A percentile compares a stretch with the other conserved stretches of the same genome.
phyloP scores from a whole-genome alignment of 2,113 vertebrate genomes.

The Speoplatyrhinus poulsoni region DNA sequence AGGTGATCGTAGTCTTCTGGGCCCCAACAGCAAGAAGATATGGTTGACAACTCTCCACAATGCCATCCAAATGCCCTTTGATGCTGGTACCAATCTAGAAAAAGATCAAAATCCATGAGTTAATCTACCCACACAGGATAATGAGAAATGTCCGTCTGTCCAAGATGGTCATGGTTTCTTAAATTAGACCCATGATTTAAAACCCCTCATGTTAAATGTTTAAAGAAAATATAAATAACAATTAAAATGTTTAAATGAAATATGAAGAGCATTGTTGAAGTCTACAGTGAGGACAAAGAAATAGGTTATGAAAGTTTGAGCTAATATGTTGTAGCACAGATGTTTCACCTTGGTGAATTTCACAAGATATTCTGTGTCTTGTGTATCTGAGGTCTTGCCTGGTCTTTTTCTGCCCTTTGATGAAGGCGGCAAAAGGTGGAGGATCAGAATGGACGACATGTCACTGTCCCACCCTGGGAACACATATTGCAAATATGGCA shows the following conservation, averaged over 20 bases:
- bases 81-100: slow-evolving; percentile 12
- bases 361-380: too few species aligned
- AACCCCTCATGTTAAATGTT: too few species aligned
- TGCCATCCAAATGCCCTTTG: slow-evolving; percentile 3
- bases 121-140: background rate
- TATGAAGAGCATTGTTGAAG: too few species aligned
- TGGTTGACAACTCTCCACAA: slow-evolving; percentile 14
- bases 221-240: too few species aligned
- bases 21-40: slow-evolving; percentile 14
- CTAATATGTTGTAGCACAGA: too few species aligned
- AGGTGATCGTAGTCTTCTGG: slow-evolving; percentile 1
- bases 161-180: background rate
- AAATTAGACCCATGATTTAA: too few species aligned
- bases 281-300: too few species aligned
- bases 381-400: too few species aligned
- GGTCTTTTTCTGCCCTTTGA: too few species aligned
- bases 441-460: background rate
- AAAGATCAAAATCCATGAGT: too few species aligned
- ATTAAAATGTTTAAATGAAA: too few species aligned
- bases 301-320: too few species aligned
- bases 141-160: background rate
- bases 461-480: slow-evolving; percentile 4
- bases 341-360: background rate
- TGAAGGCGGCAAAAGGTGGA: background rate
- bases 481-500: background rate